phyloP scores from a whole-genome alignment of 2,888 invertebrate genomes.

The Chorisops tibialis region DNA sequence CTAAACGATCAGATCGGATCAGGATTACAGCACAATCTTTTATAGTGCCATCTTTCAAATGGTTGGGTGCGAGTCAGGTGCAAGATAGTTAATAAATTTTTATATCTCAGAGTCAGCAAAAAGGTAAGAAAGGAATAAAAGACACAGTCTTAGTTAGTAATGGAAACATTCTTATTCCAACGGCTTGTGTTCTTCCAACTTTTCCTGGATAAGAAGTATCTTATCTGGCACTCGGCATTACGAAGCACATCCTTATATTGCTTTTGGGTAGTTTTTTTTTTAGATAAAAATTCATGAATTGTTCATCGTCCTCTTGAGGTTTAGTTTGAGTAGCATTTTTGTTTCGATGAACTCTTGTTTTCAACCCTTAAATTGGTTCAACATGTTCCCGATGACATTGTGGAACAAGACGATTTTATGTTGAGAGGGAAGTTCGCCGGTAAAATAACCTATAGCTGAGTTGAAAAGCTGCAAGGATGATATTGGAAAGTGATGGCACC shows the following conservation, averaged over 20 bases:
- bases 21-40: too few species aligned
- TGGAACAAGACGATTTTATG: too few species aligned
- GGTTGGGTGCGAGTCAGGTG: too few species aligned
- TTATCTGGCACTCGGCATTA: conserved; percentile 6
- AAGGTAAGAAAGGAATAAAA: too few species aligned
- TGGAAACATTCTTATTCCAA: conserved; percentile 21
- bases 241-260: background rate
- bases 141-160: background rate
- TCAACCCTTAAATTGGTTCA: conserved; percentile 2
- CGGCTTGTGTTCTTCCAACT: background rate
- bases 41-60: too few species aligned
- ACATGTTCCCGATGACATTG: background rate
- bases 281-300: conserved; percentile 24
- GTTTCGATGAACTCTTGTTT: background rate
- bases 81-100: background rate
- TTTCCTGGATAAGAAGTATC: background rate
- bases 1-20: too few species aligned
- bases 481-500: too few species aligned
- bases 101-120: background rate
- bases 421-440: too few species aligned
- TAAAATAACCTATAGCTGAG: too few species aligned
- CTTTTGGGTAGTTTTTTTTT: background rate
- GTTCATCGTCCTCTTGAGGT: conserved; percentile 1
- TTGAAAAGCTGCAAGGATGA: too few species aligned
- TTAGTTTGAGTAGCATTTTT: background rate